A percentile compares a stretch with the other conserved stretches of the same genome.
Conservation (phyloP, 2,888 invertebrate species). For the Fabriciana adippe region DNA sequence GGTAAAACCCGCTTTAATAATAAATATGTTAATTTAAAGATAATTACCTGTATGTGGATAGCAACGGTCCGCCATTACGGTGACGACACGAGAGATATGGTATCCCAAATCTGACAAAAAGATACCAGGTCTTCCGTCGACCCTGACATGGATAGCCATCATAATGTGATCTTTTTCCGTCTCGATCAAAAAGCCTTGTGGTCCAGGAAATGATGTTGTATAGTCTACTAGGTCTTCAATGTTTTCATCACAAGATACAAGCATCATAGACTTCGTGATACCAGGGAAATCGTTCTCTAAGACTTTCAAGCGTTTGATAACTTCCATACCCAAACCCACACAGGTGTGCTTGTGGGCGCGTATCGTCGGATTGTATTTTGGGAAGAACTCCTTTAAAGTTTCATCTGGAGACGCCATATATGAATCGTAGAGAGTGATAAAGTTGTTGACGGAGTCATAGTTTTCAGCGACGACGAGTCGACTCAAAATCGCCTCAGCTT, state of each 20-base stretch:
- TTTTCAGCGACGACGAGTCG: slow-evolving; percentile 92
- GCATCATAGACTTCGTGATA: slow-evolving; percentile 86
- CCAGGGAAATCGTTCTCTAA: slow-evolving; percentile 84
- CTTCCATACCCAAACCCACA: slow-evolving; percentile 93
- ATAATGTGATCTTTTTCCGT: slow-evolving; percentile 95
- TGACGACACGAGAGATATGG: slow-evolving; percentile 92
- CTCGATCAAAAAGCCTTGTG: slow-evolving; percentile 83
- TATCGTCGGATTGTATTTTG: slow-evolving; percentile 91
- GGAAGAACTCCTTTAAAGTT: slow-evolving; percentile 88
- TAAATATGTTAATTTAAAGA: background rate
- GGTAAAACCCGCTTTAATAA: background rate
- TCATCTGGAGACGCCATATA: slow-evolving; percentile 86
- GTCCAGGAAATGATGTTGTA: slow-evolving; percentile 83
- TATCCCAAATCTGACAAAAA: slow-evolving; percentile 95
- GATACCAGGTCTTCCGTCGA: slow-evolving; percentile 88
- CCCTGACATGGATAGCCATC: slow-evolving; percentile 88
- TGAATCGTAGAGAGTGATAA: slow-evolving; percentile 86
- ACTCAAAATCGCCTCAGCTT: slow-evolving; percentile 92
- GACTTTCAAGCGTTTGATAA: slow-evolving; percentile 86
- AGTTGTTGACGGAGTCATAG: slow-evolving; percentile 95
- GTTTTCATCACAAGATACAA: slow-evolving; percentile 95
- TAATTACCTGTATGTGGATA: slow-evolving; percentile 93
- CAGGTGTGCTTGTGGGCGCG: slow-evolving; percentile 93
- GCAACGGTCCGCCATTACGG: slow-evolving; percentile 92
- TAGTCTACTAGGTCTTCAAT: slow-evolving; percentile 85